Percentiles rank a stretch among this genome's conserved stretches.
These are phyloP conservation scores for Nothoprocta perdicaria DNA, from an alignment of 2,113 vertebrate species.

Conservation along the genomic window DNA sequence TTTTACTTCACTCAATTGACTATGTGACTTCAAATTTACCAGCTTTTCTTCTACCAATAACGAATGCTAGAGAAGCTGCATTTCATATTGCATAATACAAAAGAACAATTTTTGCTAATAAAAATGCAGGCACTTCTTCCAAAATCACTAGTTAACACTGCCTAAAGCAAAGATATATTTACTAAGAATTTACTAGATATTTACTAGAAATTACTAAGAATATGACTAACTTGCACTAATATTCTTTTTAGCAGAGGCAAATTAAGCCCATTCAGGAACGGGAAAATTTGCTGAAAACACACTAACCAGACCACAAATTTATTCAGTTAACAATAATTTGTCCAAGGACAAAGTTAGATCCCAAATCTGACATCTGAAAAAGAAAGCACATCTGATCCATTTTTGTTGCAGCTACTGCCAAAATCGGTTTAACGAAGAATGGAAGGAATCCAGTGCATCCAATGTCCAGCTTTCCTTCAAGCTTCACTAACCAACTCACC, in stretches of 20 bases:
- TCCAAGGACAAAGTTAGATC: not conserved
- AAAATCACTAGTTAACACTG: not conserved
- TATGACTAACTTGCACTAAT: not conserved
- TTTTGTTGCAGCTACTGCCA: not conserved
- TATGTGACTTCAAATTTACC: constrained; percentile 50
- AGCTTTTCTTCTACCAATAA: constrained; percentile 34
- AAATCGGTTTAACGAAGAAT: constrained; percentile 24
- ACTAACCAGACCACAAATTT: not conserved
- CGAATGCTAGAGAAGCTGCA: not conserved
- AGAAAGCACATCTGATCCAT: not conserved
- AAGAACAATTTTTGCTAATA: constrained; percentile 13
- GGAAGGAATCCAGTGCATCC: not conserved
- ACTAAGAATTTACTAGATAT: no score
- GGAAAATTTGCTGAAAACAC: not conserved
- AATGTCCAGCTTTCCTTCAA: constrained; percentile 38
- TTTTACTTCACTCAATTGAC: constrained; percentile 1
- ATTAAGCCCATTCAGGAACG: not conserved
- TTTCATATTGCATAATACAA: constrained; percentile 11
- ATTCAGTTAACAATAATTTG: not conserved
- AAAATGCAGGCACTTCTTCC: not conserved
- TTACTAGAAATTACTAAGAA: not conserved
- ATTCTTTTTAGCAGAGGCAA: not conserved
- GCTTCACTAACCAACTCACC: constrained; percentile 16
- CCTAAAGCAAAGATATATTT: not conserved
- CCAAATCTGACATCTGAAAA: not conserved